Evolutionary conservation across 2,797 vertebrate species (phyloP), one percentile per base, ranked within the genome.

Genomic region (Thalassophryne amazonica): DNA sequence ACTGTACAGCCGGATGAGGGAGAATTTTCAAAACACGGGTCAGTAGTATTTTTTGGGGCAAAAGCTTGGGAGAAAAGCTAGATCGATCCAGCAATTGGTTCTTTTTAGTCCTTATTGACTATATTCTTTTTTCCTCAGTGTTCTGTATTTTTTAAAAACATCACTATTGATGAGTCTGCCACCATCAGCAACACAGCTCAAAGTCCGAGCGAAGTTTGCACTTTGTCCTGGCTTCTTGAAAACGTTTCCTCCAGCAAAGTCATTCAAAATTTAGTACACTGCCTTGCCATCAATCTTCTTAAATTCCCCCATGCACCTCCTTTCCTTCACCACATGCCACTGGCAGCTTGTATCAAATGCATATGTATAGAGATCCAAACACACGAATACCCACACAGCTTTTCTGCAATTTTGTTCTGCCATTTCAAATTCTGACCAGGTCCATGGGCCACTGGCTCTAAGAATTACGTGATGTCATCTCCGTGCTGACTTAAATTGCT

Each of bases 1-100:
- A 36, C 86, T 92, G 24, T 92, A 90, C 84, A 76, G 71, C 36
- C 76, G 81, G 18, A 92, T 92, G 91, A 89, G 78, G 36, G 81
- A 87, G 56, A 88, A 79, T 75, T 91, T 91, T 64, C 68, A 72
- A 1, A 71, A 68, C 19, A 90, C 87, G 50, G 88, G 90, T 91
- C 60, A 50, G 82, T 34, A 36, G 37, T 40, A 24, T n/a, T 37
- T 43, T 35, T 8, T 28, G 18, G 10, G 40, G 34, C 22, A 7
- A 6, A 14, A 20, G 14, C 32, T 29, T 6, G 4, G 31, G 39
- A 45, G 34, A 38, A 27, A 27, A 30, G 46, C 27, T 21, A 33
- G 35, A 47, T 54, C 38, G 33, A n/a, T n/a, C n/a, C 21, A 13
- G 9, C 19, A n/a, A 28, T 11, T 40, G 4, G 36, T 30, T 47